Evolutionary conservation across 2,113 vertebrate genomes (phyloP).

Genomic region (Daubentonia madagascariensis): DNA sequence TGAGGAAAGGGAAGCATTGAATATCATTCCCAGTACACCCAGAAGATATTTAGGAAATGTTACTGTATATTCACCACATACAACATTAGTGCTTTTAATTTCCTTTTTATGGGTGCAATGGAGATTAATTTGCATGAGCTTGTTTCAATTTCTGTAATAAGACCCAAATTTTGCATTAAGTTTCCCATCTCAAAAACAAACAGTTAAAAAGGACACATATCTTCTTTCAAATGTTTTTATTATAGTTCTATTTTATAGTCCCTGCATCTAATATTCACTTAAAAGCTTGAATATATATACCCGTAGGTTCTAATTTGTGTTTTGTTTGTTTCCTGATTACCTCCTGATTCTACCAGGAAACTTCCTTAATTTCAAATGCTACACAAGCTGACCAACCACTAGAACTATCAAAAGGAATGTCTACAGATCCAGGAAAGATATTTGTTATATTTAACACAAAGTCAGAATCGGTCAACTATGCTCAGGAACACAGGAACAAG

Average conservation of each 20-base stretch:
- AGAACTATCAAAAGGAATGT: background rate
- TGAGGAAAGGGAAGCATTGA: slow-evolving; percentile 72
- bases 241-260: slow-evolving; percentile 60
- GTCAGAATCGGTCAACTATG: background rate
- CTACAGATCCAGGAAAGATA: background rate
- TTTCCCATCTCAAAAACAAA: slow-evolving; percentile 70
- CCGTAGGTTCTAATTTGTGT: slow-evolving; percentile 52
- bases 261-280: slow-evolving; percentile 58
- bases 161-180: slow-evolving; percentile 63
- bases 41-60: slow-evolving; percentile 67
- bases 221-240: slow-evolving; percentile 61
- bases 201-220: slow-evolving; percentile 71
- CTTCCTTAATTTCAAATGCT: slow-evolving; percentile 49
- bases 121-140: slow-evolving; percentile 74
- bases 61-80: slow-evolving; percentile 59
- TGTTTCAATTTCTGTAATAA: slow-evolving; percentile 71
- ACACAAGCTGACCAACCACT: background rate
- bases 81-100: slow-evolving; percentile 73
- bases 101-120: slow-evolving; percentile 72
- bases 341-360: slow-evolving; percentile 52
- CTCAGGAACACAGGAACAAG: background rate
- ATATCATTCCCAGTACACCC: slow-evolving; percentile 63
- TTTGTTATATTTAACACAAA: background rate
- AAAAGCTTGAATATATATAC: slow-evolving; percentile 36
- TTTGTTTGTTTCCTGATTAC: slow-evolving; percentile 56